These are phyloP conservation scores for Apodemus sylvaticus DNA, from an alignment of 2,113 vertebrate genomes.

Conservation along the genomic window DNA sequence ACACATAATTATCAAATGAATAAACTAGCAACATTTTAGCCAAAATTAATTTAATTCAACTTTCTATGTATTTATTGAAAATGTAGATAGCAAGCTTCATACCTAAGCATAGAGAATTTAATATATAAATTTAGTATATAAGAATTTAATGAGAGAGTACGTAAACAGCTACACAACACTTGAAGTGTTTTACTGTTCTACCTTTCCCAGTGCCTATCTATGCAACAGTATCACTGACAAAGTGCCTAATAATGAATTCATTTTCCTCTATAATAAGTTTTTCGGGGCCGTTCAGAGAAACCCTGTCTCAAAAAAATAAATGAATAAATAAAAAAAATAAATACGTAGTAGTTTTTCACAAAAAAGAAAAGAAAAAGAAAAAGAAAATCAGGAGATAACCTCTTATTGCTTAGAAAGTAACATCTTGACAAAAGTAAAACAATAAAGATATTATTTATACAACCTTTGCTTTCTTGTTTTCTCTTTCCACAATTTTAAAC, in stretches of 20 bases:
- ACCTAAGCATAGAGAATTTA: background rate
- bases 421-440: background rate
- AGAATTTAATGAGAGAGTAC: background rate
- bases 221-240: background rate
- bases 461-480: background rate
- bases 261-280: background rate
- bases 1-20: background rate
- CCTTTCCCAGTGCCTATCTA: background rate
- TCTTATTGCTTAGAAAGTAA: background rate
- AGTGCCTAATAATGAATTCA: background rate
- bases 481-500: background rate
- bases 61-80: background rate
- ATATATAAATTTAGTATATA: no score
- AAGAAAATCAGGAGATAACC: background rate
- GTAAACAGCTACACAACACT: background rate
- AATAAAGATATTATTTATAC: background rate
- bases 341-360: no score
- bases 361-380: no score
- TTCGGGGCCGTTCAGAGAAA: background rate
- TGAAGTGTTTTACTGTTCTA: background rate
- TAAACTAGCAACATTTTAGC: background rate
- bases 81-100: background rate
- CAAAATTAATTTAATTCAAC: background rate
- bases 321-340: no score
- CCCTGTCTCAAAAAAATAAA: background rate